Conservation (phyloP, 2,888 invertebrate species). For the Galerucella nymphaeae region DNA sequence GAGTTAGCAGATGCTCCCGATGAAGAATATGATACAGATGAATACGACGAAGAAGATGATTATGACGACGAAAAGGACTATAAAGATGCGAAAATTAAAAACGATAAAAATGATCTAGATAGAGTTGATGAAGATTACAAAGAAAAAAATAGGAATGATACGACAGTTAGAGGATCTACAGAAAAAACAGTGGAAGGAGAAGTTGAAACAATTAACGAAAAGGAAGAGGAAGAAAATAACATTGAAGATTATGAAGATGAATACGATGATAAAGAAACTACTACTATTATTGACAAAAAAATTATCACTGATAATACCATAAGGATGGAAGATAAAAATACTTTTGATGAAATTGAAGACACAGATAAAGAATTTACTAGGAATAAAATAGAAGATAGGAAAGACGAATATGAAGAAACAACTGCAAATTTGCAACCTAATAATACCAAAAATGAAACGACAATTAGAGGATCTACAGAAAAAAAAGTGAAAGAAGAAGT, state of each 20-base stretch:
- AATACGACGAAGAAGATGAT: too few species aligned
- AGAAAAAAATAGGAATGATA: too few species aligned
- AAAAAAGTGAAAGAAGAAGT: too few species aligned
- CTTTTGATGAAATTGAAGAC: too few species aligned
- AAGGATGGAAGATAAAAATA: too few species aligned
- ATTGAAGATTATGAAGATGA: slow-evolving; percentile 20
- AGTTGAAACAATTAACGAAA: background rate
- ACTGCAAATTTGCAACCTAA: too few species aligned
- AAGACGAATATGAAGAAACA: background rate
- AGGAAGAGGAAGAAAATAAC: background rate
- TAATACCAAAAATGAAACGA: too few species aligned
- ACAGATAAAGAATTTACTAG: background rate
- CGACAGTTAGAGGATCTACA: too few species aligned
- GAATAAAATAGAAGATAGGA: background rate
- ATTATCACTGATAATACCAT: too few species aligned
- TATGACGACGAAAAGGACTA: slow-evolving; percentile 44
- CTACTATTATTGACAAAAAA: background rate
- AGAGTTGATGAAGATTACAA: background rate
- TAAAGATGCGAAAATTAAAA: slow-evolving; percentile 36
- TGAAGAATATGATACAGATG: too few species aligned
- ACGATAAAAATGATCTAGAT: slow-evolving; percentile 30
- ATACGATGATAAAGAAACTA: slow-evolving; percentile 2
- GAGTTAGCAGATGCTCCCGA: slow-evolving; percentile 45
- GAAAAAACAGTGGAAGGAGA: too few species aligned
- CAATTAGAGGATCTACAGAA: too few species aligned